Evolutionary conservation across 2,797 vertebrate species (phyloP).

Genomic region (Malacoctenus gilli): DNA sequence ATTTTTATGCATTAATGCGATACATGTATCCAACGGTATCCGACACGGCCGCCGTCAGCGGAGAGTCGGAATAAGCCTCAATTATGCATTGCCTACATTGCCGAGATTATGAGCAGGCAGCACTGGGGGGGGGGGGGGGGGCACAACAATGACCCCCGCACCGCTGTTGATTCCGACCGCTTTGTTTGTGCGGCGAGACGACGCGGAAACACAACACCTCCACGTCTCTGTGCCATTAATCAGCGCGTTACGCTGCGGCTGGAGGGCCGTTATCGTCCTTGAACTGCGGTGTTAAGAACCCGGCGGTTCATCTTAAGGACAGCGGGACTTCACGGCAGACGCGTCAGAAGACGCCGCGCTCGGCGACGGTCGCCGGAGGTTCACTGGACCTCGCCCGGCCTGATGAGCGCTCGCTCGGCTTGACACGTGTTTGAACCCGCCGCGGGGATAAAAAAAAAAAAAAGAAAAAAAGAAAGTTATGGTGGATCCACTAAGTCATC

Average conservation of each 20-base stretch:
- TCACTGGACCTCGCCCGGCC: slow-evolving; percentile 32
- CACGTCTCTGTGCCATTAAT: background rate
- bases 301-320: slow-evolving; percentile 6
- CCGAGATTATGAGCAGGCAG: background rate
- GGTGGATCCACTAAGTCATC: slow-evolving; percentile 23
- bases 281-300: slow-evolving; percentile 1
- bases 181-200: too few species aligned
- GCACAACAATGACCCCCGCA: background rate
- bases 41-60: slow-evolving; percentile 7
- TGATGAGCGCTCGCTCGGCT: slow-evolving; percentile 19
- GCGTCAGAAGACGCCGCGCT: slow-evolving; percentile 6
- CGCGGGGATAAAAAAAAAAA: too few species aligned
- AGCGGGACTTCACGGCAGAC: slow-evolving; percentile 8
- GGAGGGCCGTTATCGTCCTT: background rate
- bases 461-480: too few species aligned
- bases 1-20: slow-evolving; percentile 27
- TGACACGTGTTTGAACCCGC: slow-evolving; percentile 36
- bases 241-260: background rate
- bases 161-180: too few species aligned
- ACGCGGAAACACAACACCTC: too few species aligned
- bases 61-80: slow-evolving; percentile 21
- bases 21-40: slow-evolving; percentile 3
- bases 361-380: slow-evolving; percentile 29
- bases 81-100: slow-evolving; percentile 7
- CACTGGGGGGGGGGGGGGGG: slow-evolving; percentile 3